Conservation (phyloP, 1,140 invertebrate genomes). For the Danaus plexippus region DNA sequence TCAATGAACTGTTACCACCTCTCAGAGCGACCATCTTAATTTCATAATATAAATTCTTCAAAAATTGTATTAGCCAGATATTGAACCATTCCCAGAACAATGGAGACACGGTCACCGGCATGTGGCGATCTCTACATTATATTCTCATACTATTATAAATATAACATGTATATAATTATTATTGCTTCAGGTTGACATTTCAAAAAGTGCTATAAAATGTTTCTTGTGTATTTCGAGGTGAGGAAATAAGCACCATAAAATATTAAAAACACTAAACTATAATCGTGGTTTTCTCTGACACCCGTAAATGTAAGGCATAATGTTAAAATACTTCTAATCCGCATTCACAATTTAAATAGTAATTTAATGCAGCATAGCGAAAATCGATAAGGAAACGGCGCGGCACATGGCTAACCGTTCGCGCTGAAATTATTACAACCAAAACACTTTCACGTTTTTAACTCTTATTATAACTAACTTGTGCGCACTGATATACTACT, state of each 20-base stretch:
- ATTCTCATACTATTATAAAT: slow-evolving; percentile 28
- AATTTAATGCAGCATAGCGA: slow-evolving; percentile 68
- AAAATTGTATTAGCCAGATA: slow-evolving; percentile 57
- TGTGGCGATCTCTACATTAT: slow-evolving; percentile 33
- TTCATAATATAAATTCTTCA: slow-evolving; percentile 65
- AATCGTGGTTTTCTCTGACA: slow-evolving; percentile 22
- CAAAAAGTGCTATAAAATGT: slow-evolving; percentile 8
- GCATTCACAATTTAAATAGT: slow-evolving; percentile 61
- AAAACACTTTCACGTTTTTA: slow-evolving; percentile 38
- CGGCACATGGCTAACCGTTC: slow-evolving; percentile 44
- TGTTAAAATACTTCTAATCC: slow-evolving; percentile 50
- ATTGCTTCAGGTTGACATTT: slow-evolving; percentile 20
- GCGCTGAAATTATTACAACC: slow-evolving; percentile 37
- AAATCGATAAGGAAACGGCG: slow-evolving; percentile 66
- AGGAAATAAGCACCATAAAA: slow-evolving; percentile 17
- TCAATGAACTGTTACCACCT: slow-evolving; percentile 46
- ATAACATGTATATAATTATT: slow-evolving; percentile 12
- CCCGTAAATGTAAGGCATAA: slow-evolving; percentile 34
- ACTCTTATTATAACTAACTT: slow-evolving; percentile 22
- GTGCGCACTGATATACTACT: slow-evolving; percentile 3
- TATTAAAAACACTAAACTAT: slow-evolving; percentile 15
- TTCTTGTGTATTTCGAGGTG: slow-evolving; percentile 8
- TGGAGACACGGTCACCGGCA: slow-evolving; percentile 53
- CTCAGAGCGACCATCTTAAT: slow-evolving; percentile 62
- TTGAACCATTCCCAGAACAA: slow-evolving; percentile 66